Evolutionary conservation across 35 echinoderm and acorn worm genomes (phyloP).

Genomic region (Chiridota heheva): DNA sequence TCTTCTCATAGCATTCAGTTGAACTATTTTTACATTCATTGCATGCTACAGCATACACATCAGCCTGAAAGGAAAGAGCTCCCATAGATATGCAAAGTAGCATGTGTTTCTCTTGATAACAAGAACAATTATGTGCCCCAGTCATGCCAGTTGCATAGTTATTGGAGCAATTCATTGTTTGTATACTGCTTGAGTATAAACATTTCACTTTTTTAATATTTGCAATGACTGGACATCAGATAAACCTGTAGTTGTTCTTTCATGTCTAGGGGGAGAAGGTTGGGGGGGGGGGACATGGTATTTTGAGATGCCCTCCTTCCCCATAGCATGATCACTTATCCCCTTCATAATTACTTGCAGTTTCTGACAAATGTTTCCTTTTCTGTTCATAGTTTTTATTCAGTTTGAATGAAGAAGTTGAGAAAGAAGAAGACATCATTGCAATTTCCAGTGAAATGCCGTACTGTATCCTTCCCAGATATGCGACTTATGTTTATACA

Average conservation of each 20-base stretch:
- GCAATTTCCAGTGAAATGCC: conserved; percentile 25
- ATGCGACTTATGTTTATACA: not conserved
- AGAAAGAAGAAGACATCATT: conserved; percentile 28
- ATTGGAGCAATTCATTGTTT: not conserved
- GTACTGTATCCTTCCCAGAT: conserved; percentile 58
- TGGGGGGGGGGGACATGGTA: no score
- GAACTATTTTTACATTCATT: no score
- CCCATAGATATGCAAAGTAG: no score
- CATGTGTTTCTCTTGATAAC: no score
- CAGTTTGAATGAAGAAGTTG: conserved; percentile 52
- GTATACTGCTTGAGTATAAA: not conserved
- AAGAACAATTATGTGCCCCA: no score
- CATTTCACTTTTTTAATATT: not conserved
- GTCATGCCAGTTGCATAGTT: no score
- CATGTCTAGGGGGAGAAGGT: not conserved
- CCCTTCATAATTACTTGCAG: no score
- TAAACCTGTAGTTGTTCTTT: not conserved
- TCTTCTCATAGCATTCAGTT: no score
- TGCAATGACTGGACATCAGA: not conserved
- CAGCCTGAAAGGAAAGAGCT: no score
- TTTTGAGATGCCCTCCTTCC: no score
- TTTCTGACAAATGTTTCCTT: not conserved
- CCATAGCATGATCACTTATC: no score
- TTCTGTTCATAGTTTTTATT: conserved; percentile 63
- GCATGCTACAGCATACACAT: no score